A percentile compares a stretch with the other conserved stretches of the same genome.
Evolutionary conservation across 1,140 invertebrate genomes (phyloP).

Genomic region (Chironomus striatipennis): DNA sequence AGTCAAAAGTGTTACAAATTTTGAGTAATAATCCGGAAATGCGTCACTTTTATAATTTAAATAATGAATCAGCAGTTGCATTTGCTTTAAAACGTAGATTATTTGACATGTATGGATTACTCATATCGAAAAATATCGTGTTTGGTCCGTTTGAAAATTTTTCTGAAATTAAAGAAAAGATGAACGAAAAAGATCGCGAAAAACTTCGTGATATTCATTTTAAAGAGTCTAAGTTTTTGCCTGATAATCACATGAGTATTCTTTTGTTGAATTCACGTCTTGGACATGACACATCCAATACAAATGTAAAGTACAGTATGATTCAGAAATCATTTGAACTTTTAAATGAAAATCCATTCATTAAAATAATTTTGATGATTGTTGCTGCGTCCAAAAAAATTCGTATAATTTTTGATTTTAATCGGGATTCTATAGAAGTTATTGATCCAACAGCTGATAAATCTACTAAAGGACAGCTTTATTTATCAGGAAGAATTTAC

Average conservation of each 20-base stretch:
- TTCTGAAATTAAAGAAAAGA: neutral
- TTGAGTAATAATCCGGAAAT: neutral
- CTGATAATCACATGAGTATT: neutral
- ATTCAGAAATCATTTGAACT: neutral
- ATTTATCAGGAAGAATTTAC: neutral
- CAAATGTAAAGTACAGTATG: neutral
- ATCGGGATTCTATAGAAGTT: neutral
- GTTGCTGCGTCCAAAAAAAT: neutral
- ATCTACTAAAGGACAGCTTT: neutral
- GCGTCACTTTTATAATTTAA: too few relatives aligned
- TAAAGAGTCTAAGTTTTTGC: neutral
- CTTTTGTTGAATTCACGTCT: neutral
- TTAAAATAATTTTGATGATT: neutral
- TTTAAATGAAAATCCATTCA: neutral
- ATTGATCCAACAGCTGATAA: neutral
- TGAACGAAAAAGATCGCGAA: neutral
- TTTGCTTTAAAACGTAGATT: neutral
- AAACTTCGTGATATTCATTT: neutral
- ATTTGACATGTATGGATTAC: neutral
- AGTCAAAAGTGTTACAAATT: neutral
- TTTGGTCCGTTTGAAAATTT: neutral
- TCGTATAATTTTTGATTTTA: neutral
- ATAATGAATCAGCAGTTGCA: neutral
- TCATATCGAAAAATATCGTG: neutral
- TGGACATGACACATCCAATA: neutral